Conservation (phyloP, 2,888 invertebrate genomes). For the Mystacides longicornis region DNA sequence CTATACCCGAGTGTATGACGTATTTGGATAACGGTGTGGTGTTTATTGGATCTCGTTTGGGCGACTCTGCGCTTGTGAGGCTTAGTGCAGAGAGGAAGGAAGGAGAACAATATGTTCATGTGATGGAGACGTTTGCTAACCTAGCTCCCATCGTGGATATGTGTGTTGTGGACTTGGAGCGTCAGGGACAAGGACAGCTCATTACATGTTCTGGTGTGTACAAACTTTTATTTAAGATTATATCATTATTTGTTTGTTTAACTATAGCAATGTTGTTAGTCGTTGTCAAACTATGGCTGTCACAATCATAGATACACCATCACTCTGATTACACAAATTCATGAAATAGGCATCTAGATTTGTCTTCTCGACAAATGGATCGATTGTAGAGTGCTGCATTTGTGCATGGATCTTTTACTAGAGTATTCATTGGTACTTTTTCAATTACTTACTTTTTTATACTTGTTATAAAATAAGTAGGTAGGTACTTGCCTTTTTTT, state of each 20-base stretch:
- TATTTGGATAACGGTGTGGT: slow-evolving; percentile 98
- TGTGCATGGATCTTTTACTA: no score
- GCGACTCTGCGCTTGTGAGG: slow-evolving; percentile 92
- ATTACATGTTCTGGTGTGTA: slow-evolving; percentile 86
- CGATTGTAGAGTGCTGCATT: no score
- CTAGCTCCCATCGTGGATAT: slow-evolving; percentile 97
- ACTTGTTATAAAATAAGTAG: not conserved
- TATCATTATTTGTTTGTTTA: not conserved
- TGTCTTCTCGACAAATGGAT: no score
- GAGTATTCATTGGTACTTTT: no score
- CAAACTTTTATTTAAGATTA: no score
- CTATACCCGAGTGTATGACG: slow-evolving; percentile 94
- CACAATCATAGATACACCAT: not conserved
- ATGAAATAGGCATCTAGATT: no score
- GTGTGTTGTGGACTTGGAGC: slow-evolving; percentile 93
- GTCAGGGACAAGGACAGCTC: slow-evolving; percentile 95
- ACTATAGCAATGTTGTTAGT: not conserved
- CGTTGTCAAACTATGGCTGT: not conserved
- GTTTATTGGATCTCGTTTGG: slow-evolving; percentile 91
- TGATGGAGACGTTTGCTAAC: slow-evolving; percentile 95
- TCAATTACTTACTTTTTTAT: no score
- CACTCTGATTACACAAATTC: no score
- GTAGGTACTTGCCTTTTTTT: no score
- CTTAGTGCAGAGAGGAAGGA: slow-evolving; percentile 80
- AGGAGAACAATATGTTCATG: slow-evolving; percentile 79